Percentiles rank a stretch among this genome's conserved stretches.
Conservation (phyloP, 2,113 vertebrate species). For the Camelus bactrianus region DNA sequence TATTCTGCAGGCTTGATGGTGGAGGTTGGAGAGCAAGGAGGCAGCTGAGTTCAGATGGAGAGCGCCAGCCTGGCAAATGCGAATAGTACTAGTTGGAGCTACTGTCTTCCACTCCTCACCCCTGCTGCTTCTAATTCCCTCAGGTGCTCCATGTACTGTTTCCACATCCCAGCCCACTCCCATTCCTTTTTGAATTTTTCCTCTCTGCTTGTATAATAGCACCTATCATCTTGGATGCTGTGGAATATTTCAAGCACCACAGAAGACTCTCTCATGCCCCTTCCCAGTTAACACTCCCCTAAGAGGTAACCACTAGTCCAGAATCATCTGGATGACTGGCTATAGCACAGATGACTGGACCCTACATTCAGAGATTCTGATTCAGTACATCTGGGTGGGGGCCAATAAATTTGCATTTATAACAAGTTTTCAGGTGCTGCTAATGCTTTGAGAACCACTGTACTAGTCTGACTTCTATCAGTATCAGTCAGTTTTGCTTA, state of each 20-base stretch:
- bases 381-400: not conserved
- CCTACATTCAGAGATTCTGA: conserved; percentile 21
- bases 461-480: conserved; percentile 19
- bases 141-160: not conserved
- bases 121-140: not conserved
- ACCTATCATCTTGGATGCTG: conserved; percentile 3
- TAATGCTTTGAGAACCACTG: not conserved
- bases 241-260: not conserved
- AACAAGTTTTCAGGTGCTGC: not conserved
- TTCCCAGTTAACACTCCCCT: not conserved
- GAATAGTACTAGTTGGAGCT: not conserved
- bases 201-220: not conserved
- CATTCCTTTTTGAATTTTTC: conserved; percentile 7
- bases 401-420: not conserved
- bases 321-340: not conserved
- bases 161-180: not conserved
- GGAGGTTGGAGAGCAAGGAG: not conserved
- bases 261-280: not conserved
- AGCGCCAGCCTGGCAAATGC: not conserved
- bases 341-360: not conserved
- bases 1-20: conserved; percentile 10
- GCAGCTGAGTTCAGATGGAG: not conserved
- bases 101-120: not conserved
- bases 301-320: not conserved
- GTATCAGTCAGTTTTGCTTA: not conserved